Percentiles rank a stretch among this genome's conserved stretches.
These are phyloP conservation scores for Trochalopteron elliotii DNA, from an alignment of 2,113 vertebrate genomes.

Conservation along the genomic window DNA sequence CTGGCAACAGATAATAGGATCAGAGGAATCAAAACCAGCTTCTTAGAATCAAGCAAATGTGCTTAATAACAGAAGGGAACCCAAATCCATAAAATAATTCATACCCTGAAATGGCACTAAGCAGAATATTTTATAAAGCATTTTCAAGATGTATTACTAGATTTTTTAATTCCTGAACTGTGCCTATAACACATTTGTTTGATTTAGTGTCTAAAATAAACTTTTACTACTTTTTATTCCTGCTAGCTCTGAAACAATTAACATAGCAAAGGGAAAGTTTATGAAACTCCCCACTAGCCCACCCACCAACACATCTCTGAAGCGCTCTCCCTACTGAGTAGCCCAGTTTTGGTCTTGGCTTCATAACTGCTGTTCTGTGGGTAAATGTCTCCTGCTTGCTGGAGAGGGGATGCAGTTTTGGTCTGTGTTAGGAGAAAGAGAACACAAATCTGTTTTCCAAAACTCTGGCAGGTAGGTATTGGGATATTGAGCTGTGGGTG, in stretches of 20 bases:
- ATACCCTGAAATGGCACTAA: not conserved
- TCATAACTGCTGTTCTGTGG: not conserved
- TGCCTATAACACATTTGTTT: conserved; percentile 7
- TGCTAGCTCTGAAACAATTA: conserved; percentile 16
- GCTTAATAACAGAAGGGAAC: conserved; percentile 11
- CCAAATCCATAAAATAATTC: conserved; percentile 9
- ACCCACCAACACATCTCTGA: not conserved
- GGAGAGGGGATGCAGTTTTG: not conserved
- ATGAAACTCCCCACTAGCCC: not conserved
- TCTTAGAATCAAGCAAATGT: not conserved
- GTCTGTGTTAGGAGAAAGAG: not conserved
- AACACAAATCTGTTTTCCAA: not conserved
- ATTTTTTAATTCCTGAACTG: conserved; percentile 43
- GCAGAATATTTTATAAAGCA: not conserved
- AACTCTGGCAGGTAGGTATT: not conserved
- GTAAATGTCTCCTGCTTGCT: not conserved
- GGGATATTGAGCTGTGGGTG: not conserved
- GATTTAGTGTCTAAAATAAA: conserved; percentile 49
- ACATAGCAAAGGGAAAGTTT: not conserved
- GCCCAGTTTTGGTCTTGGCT: not conserved
- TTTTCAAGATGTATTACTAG: conserved; percentile 32
- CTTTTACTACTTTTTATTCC: conserved; percentile 26
- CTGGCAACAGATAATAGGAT: not conserved
- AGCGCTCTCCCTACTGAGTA: rapidly evolving
- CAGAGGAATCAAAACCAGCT: not conserved